phyloP scores from a whole-genome alignment of 2,113 vertebrate genomes.

The Struthio camelus region DNA sequence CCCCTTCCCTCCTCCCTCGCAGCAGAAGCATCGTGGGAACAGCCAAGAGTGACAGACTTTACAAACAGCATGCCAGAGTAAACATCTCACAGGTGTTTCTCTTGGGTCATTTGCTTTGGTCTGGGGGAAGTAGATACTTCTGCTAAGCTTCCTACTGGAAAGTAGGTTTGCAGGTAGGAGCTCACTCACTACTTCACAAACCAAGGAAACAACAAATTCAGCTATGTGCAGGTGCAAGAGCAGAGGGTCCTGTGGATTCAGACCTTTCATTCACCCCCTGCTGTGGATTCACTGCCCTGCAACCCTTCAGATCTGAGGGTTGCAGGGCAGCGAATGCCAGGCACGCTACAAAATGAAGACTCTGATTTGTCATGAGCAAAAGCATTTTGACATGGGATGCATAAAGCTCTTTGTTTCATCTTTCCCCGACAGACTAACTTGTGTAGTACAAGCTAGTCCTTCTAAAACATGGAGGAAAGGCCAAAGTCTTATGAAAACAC shows the following conservation, averaged over 20 bases:
- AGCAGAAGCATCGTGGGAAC: background rate
- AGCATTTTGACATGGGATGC: too few species aligned
- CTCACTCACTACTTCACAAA: background rate
- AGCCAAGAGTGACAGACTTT: background rate
- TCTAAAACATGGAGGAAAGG: background rate
- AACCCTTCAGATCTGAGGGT: too few species aligned
- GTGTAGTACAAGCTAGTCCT: background rate
- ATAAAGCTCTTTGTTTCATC: background rate
- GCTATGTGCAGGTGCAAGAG: background rate
- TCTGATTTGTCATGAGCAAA: background rate
- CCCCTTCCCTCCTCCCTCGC: background rate
- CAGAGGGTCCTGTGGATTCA: too few species aligned
- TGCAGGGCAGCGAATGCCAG: too few species aligned
- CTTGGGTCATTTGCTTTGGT: rapidly evolving
- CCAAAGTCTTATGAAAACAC: background rate
- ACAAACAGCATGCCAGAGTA: background rate
- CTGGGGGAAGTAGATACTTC: background rate
- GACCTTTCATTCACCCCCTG: too few species aligned
- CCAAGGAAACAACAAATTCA: background rate
- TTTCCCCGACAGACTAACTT: background rate
- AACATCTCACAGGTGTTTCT: background rate
- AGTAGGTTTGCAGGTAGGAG: background rate
- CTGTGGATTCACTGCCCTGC: too few species aligned
- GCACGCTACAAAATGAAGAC: too few species aligned
- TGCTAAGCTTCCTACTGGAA: background rate